These are phyloP conservation scores for Drosophila testacea DNA, from an alignment of 2,888 invertebrate species.

Conservation along the genomic window DNA sequence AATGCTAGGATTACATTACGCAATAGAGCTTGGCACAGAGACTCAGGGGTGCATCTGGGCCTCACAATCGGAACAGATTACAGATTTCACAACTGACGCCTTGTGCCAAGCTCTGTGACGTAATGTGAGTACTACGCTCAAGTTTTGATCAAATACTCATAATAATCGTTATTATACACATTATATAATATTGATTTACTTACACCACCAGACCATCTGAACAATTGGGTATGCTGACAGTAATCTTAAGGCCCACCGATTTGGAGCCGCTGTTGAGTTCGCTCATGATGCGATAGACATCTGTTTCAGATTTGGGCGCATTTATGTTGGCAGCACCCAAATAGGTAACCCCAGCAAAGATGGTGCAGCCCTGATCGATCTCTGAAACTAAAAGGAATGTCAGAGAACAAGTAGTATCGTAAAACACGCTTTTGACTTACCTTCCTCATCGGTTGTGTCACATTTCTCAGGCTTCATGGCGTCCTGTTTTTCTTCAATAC, in stretches of 20 bases:
- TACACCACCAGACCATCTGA: conserved; percentile 97
- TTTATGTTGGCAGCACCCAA: conserved; percentile 96
- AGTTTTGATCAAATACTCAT: background rate
- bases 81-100: no score
- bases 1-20: background rate
- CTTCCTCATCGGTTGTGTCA: conserved; percentile 91
- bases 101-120: no score
- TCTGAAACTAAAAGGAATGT: conserved; percentile 88
- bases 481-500: conserved; percentile 89
- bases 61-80: no score
- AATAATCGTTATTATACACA: background rate
- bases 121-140: no score
- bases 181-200: conserved; percentile 83
- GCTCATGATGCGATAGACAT: conserved; percentile 97
- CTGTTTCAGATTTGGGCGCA: conserved; percentile 95
- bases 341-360: conserved; percentile 97
- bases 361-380: conserved; percentile 94
- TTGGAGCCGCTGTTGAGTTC: conserved; percentile 91
- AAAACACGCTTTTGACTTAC: conserved; percentile 83
- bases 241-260: conserved; percentile 92
- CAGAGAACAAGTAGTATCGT: background rate
- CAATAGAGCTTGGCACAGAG: no score
- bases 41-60: no score
- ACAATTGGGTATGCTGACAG: conserved; percentile 96
- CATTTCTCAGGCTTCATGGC: conserved; percentile 90